phyloP scores from a whole-genome alignment of 2,797 vertebrate genomes.

The Remorina albescens region DNA sequence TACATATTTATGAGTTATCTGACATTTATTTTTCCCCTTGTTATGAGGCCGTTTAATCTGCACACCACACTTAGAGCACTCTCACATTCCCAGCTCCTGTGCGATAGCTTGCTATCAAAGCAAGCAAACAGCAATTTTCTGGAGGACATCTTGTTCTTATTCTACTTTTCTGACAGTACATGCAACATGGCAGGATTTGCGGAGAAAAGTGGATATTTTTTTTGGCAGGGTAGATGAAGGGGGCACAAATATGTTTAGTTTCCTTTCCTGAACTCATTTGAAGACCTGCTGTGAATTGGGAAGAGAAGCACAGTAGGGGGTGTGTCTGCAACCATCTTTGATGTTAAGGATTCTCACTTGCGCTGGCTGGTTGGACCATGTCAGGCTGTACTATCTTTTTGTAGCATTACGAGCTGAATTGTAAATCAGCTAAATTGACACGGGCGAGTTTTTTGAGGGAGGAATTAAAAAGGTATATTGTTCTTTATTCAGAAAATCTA shows the following conservation, averaged over 20 bases:
- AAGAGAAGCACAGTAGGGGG: constrained; percentile 28
- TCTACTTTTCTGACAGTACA: constrained; percentile 27
- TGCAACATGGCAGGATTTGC: constrained; percentile 13
- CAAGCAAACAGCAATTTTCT: constrained; percentile 46
- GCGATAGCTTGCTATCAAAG: constrained; percentile 31
- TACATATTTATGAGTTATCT: constrained; percentile 29
- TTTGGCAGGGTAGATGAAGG: no score
- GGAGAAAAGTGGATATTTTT: constrained; percentile 30
- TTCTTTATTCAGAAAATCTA: constrained; percentile 30
- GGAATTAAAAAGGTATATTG: constrained; percentile 6
- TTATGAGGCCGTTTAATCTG: constrained; percentile 42
- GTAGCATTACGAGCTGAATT: constrained; percentile 13
- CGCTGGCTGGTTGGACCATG: constrained; percentile 19
- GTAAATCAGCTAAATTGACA: constrained; percentile 39
- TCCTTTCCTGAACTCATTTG: constrained; percentile 36
- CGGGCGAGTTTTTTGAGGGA: not conserved
- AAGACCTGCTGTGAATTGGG: constrained; percentile 50
- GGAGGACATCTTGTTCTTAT: no score
- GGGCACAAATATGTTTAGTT: constrained; percentile 39
- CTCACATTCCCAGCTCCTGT: not conserved
- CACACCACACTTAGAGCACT: not conserved
- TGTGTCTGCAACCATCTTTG: constrained; percentile 55
- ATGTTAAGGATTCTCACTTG: constrained; percentile 57
- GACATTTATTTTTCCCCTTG: constrained; percentile 38
- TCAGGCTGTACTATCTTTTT: constrained; percentile 12